Conservation (phyloP, 2,888 invertebrate species). For the Cenopis cana region DNA sequence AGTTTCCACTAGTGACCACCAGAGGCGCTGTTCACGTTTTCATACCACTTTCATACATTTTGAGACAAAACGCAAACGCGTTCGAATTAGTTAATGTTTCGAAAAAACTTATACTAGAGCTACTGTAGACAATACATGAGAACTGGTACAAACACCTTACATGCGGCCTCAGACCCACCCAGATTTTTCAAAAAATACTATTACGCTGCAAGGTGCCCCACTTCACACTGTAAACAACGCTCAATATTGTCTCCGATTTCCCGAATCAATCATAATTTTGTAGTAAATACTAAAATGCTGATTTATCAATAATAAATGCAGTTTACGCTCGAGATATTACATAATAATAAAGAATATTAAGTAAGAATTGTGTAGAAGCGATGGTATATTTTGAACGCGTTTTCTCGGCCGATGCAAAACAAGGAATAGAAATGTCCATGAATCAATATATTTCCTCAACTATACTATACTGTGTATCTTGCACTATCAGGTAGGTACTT, state of each 20-base stretch:
- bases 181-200: background rate
- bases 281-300: constrained; percentile 1
- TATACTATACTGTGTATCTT: too few relatives aligned
- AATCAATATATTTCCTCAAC: too few relatives aligned
- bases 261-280: constrained; percentile 1
- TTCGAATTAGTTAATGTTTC: too few relatives aligned
- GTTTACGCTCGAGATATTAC: background rate
- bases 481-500: too few relatives aligned
- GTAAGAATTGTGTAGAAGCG: background rate
- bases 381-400: background rate
- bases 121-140: background rate
- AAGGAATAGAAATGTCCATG: too few relatives aligned
- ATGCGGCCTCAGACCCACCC: background rate
- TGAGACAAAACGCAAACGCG: too few relatives aligned
- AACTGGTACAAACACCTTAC: background rate
- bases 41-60: too few relatives aligned
- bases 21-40: too few relatives aligned
- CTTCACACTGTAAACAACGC: background rate
- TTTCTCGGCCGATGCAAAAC: background rate
- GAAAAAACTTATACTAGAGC: too few relatives aligned
- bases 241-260: background rate
- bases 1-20: too few relatives aligned
- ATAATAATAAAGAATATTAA: background rate
- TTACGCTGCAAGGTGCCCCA: background rate
- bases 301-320: background rate